A percentile compares a stretch with the other conserved stretches of the same genome.
Conservation (phyloP, 2,888 invertebrate species). For the Phania funesta region DNA sequence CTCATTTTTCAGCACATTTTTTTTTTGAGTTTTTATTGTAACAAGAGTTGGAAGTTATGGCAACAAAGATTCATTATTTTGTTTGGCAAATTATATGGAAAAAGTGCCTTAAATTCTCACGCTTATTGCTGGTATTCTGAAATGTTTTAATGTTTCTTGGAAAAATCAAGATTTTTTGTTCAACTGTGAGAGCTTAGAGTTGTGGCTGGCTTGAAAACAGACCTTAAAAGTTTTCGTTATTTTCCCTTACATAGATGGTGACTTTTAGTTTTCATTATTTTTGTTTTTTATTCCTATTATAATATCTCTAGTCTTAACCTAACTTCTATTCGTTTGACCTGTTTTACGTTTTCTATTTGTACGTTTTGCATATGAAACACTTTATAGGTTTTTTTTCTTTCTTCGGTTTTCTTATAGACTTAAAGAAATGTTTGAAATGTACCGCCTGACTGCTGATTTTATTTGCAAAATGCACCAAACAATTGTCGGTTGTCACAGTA, state of each 20-base stretch:
- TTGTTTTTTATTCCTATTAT: slow-evolving; percentile 2
- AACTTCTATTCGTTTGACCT: slow-evolving; percentile 29
- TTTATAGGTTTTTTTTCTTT: slow-evolving; percentile 18
- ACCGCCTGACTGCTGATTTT: slow-evolving; percentile 47
- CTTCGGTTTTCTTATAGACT: background rate
- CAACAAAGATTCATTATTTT: slow-evolving; percentile 11
- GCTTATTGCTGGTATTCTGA: slow-evolving; percentile 40
- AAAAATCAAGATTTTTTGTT: background rate
- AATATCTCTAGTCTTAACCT: slow-evolving; percentile 10
- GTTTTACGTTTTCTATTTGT: slow-evolving; percentile 2
- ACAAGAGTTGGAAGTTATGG: background rate
- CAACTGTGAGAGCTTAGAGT: background rate
- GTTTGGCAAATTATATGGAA: slow-evolving; percentile 6
- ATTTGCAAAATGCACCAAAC: background rate
- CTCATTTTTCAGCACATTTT: slow-evolving; percentile 39
- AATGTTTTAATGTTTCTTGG: background rate
- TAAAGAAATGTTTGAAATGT: slow-evolving; percentile 41
- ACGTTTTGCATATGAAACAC: slow-evolving; percentile 25
- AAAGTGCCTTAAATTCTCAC: slow-evolving; percentile 48
- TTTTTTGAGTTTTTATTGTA: background rate
- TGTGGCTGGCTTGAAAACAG: background rate
- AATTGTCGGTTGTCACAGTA: background rate
- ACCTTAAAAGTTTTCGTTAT: slow-evolving; percentile 4
- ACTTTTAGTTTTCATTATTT: background rate
- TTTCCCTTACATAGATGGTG: slow-evolving; percentile 11